A percentile compares a stretch with the other conserved stretches of the same genome.
These are phyloP conservation scores for Penaeus japonicus DNA, from an alignment of 1,140 invertebrate species.

Conservation along the genomic window DNA sequence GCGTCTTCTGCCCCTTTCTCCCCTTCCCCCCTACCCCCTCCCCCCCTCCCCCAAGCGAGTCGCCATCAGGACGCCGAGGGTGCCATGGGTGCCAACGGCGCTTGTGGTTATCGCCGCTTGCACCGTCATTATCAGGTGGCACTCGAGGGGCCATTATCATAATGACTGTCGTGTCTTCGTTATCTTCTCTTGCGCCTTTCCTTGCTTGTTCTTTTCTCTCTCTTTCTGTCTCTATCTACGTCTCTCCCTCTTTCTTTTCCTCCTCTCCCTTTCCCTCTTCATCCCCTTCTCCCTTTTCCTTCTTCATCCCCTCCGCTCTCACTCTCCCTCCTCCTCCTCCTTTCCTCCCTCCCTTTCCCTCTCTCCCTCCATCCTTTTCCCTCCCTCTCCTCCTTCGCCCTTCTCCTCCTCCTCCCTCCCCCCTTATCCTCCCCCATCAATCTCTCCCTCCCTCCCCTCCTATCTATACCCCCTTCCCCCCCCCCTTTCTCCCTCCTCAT, in stretches of 20 bases:
- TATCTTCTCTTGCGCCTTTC: background rate
- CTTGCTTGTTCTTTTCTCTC: background rate
- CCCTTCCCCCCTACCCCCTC: background rate
- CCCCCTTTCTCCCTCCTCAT: background rate
- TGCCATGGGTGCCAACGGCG: too few relatives aligned
- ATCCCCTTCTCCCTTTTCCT: background rate
- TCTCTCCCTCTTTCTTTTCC: background rate
- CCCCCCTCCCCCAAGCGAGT: background rate
- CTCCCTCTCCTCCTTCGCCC: background rate
- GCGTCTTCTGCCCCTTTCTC: background rate
- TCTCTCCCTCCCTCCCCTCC: too few relatives aligned
- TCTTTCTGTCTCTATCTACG: conserved; percentile 7
- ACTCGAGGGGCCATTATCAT: background rate
- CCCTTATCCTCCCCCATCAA: background rate
- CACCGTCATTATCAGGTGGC: background rate
- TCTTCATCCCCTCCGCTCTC: background rate
- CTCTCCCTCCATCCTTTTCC: background rate
- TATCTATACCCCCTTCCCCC: background rate
- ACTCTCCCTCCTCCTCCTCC: background rate
- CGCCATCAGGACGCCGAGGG: background rate
- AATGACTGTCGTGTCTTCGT: background rate
- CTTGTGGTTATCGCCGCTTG: background rate
- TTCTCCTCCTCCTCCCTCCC: background rate
- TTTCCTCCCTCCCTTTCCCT: background rate
- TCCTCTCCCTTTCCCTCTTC: background rate